Conservation (phyloP, 2,888 invertebrate species). For the Chrysotoxum bicinctum region DNA sequence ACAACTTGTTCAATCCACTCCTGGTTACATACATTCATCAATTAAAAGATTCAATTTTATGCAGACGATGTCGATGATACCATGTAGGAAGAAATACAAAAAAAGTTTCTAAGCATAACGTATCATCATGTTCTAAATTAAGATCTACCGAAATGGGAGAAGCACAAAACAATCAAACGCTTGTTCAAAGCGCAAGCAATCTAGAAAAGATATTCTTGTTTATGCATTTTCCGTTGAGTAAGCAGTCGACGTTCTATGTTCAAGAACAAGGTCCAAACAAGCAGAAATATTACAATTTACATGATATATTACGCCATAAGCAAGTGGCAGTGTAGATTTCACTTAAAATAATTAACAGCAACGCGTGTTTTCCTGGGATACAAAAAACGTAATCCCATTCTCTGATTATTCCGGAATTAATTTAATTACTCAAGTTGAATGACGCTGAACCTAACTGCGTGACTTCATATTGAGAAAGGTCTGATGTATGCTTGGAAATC, state of each 20-base stretch:
- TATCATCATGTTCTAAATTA: conserved; percentile 41
- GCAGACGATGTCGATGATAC: background rate
- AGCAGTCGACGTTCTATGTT: background rate
- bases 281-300: background rate
- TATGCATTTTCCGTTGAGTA: background rate
- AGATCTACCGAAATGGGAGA: conserved; percentile 17
- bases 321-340: conserved; percentile 21
- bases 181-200: conserved; percentile 40
- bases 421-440: conserved; percentile 38
- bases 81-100: background rate
- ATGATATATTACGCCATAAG: conserved; percentile 39
- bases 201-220: conserved; percentile 34
- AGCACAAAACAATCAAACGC: conserved; percentile 57
- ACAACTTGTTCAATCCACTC: background rate
- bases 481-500: background rate
- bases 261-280: background rate
- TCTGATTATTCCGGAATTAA: conserved; percentile 39
- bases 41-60: background rate
- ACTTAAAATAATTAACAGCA: conserved; percentile 38
- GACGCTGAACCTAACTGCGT: conserved; percentile 31
- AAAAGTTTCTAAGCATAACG: conserved; percentile 3
- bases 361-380: conserved; percentile 12
- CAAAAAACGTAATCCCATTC: background rate
- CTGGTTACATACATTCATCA: background rate
- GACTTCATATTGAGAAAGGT: conserved; percentile 40